Conservation (phyloP, 1,140 invertebrate genomes). For the Sarcophaga peregrina region DNA sequence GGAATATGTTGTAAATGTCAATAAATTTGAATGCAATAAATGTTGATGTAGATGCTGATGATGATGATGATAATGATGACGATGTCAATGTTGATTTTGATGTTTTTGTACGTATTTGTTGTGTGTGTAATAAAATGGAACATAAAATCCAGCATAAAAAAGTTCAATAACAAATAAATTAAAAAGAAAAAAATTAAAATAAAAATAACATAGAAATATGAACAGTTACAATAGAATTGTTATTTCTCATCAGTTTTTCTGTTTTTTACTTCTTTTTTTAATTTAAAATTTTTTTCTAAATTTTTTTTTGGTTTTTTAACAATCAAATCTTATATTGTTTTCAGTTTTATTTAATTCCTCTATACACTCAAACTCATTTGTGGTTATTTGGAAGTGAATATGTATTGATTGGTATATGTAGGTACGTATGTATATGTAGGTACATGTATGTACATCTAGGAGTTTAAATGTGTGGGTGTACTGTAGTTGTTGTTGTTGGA, state of each 20-base stretch:
- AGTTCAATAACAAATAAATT: neutral
- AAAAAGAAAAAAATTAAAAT: no score
- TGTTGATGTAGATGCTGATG: neutral
- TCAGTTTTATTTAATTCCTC: neutral
- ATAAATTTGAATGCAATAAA: constrained; percentile 27
- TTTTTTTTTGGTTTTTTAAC: neutral
- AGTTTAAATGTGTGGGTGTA: neutral
- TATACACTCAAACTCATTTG: no score
- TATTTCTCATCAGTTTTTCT: neutral
- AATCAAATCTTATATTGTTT: neutral
- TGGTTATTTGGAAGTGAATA: no score
- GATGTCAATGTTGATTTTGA: neutral
- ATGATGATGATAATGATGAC: neutral
- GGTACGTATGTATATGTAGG: no score
- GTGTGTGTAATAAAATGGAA: neutral
- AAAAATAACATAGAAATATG: neutral
- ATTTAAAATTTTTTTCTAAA: no score
- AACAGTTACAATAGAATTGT: neutral
- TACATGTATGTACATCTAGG: no score
- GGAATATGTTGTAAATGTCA: constrained; percentile 25
- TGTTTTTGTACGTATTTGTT: neutral
- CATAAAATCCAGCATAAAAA: neutral
- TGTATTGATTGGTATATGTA: no score
- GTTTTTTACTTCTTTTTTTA: neutral
- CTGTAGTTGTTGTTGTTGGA: neutral